A percentile compares a stretch with the other conserved stretches of the same genome.
Conservation (phyloP, 2,888 invertebrate species). For the Lypha dubia region DNA sequence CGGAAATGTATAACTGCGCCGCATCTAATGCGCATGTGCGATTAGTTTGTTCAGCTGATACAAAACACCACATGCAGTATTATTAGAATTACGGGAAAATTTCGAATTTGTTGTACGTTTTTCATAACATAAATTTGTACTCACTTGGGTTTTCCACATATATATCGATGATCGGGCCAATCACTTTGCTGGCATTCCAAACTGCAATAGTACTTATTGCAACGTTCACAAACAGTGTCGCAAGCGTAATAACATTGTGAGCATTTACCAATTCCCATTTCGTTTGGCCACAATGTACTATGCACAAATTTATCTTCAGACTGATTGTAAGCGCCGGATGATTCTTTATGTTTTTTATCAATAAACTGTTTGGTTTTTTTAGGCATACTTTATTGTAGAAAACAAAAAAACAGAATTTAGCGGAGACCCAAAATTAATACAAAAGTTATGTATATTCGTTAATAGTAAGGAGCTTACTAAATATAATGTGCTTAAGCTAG, state of each 20-base stretch:
- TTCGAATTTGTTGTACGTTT: too few species aligned
- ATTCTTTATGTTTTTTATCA: slow-evolving; percentile 72
- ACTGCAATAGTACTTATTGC: slow-evolving; percentile 77
- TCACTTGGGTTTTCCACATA: slow-evolving; percentile 77
- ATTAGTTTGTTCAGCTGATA: too few species aligned
- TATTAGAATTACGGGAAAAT: too few species aligned
- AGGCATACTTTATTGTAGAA: slow-evolving; percentile 72
- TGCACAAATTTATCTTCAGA: slow-evolving; percentile 48
- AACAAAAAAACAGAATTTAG: background rate
- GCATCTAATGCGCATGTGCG: too few species aligned
- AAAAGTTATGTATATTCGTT: too few species aligned
- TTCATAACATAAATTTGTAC: slow-evolving; percentile 11
- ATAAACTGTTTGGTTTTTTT: slow-evolving; percentile 72
- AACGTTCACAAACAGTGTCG: slow-evolving; percentile 75
- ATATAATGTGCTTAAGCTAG: too few species aligned
- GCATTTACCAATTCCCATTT: slow-evolving; percentile 65
- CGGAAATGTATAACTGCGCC: too few species aligned
- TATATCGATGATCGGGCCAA: slow-evolving; percentile 76
- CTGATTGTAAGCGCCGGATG: slow-evolving; percentile 68
- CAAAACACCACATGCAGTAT: too few species aligned
- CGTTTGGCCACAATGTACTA: background rate
- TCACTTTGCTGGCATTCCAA: slow-evolving; percentile 77
- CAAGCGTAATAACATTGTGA: slow-evolving; percentile 72
- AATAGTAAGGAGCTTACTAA: too few species aligned
- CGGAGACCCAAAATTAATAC: too few species aligned